Conservation (phyloP, 1,140 invertebrate species). For the Physella acuta region DNA sequence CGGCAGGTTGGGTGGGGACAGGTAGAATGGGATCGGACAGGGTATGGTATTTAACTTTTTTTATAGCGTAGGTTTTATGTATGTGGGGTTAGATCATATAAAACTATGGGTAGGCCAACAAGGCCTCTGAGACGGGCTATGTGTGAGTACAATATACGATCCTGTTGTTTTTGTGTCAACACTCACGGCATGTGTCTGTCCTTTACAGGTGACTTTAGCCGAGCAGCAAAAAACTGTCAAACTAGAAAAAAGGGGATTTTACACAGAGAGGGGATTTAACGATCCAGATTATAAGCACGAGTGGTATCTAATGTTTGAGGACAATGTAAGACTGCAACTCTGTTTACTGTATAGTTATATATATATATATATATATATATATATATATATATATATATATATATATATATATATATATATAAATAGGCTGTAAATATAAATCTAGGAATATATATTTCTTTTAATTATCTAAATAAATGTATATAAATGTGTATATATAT, state of each 20-base stretch:
- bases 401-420: not conserved
- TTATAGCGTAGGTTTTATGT: not conserved
- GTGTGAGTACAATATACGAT: not conserved
- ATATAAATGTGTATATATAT: not conserved
- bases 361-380: not conserved
- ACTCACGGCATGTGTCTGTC: not conserved
- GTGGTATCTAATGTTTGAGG: conserved; percentile 8
- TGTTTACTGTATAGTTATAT: conserved; percentile 1
- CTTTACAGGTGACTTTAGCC: conserved; percentile 9
- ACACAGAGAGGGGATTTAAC: not conserved
- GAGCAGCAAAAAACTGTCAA: conserved; percentile 18
- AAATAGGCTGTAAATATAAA: not conserved
- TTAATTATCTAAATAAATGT: not conserved
- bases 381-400: not conserved
- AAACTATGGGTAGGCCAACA: not conserved
- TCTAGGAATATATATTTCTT: not conserved
- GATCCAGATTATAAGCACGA: not conserved
- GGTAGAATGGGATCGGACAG: not conserved
- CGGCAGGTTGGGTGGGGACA: too few species aligned
- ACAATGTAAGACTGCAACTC: not conserved
- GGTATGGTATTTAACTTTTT: conserved; percentile 2
- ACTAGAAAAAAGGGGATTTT: not conserved
- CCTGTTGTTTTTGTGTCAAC: not conserved
- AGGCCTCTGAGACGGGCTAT: not conserved
- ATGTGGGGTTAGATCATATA: not conserved